Percentiles rank a stretch among this genome's conserved stretches.
Conservation (phyloP, 2,113 vertebrate species). For the Podarcis raffonei region DNA sequence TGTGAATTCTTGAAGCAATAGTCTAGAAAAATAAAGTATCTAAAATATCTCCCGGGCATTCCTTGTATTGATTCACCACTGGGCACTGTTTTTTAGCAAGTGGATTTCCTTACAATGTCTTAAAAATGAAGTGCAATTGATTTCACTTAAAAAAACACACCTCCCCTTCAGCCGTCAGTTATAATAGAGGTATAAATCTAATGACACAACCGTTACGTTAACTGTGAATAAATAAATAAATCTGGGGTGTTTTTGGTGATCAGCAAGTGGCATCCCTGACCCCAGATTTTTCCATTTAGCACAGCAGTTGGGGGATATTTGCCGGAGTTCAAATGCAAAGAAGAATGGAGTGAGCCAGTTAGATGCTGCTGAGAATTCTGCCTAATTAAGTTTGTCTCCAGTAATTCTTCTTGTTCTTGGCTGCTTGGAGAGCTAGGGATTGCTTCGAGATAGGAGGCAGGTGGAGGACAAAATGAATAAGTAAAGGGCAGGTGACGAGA, state of each 20-base stretch:
- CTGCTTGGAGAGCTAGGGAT: background rate
- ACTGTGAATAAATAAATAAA: slow-evolving; percentile 32
- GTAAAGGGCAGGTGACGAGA: background rate
- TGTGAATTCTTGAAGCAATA: background rate
- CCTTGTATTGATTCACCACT: background rate
- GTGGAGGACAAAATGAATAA: background rate
- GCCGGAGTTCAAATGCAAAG: slow-evolving; percentile 24
- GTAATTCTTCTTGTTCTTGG: background rate
- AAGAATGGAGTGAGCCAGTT: slow-evolving; percentile 31
- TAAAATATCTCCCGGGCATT: background rate
- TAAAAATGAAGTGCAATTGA: background rate
- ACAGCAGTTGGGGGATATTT: background rate
- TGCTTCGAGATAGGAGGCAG: background rate
- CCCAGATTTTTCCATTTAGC: background rate
- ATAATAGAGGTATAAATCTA: slow-evolving; percentile 32
- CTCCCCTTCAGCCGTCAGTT: slow-evolving; percentile 12
- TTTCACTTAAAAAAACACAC: background rate
- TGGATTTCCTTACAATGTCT: slow-evolving; percentile 4
- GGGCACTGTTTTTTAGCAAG: slow-evolving; percentile 14
- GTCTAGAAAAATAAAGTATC: background rate
- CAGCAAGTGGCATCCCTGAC: background rate
- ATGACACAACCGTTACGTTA: slow-evolving; percentile 24
- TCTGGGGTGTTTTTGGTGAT: slow-evolving; percentile 10
- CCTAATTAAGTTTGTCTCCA: background rate
- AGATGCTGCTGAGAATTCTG: slow-evolving; percentile 22